Conservation (phyloP, 2,797 vertebrate species). For the Scomberomorus guttatus region DNA sequence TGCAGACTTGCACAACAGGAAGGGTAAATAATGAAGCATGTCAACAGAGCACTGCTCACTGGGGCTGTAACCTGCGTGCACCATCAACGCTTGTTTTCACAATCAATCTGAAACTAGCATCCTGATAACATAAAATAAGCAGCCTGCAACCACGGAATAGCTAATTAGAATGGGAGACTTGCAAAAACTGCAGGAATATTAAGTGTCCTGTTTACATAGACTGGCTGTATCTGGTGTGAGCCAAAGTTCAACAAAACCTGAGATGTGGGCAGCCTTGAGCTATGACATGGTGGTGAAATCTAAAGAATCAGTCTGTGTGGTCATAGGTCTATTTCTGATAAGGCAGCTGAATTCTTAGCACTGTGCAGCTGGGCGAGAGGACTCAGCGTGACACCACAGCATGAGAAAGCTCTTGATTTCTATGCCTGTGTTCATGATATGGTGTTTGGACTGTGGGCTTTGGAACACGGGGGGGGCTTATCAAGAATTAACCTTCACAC, state of each 20-base stretch:
- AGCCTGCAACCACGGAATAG: conserved; percentile 41
- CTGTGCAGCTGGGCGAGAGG: conserved; percentile 31
- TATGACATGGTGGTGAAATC: conserved; percentile 62
- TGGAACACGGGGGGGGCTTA: conserved; percentile 61
- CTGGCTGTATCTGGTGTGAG: conserved; percentile 40
- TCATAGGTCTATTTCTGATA: conserved; percentile 74
- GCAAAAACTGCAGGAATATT: conserved; percentile 33
- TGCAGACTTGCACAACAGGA: conserved; percentile 68
- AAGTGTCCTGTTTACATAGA: conserved; percentile 4
- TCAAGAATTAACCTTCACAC: conserved; percentile 75
- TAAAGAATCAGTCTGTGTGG: conserved; percentile 62
- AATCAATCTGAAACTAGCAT: conserved; percentile 60
- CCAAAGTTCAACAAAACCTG: conserved; percentile 62
- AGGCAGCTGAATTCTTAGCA: conserved; percentile 69
- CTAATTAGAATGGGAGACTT: conserved; percentile 42
- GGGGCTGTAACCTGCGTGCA: conserved; percentile 53
- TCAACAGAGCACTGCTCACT: conserved; percentile 65
- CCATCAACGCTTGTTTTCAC: conserved; percentile 61
- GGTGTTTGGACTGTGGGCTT: conserved; percentile 59
- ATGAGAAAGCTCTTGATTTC: conserved; percentile 68
- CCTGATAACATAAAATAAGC: conserved; percentile 50
- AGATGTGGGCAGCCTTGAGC: conserved; percentile 55
- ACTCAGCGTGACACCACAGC: conserved; percentile 60
- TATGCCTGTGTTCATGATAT: conserved; percentile 55
- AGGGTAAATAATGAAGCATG: conserved; percentile 75